Evolutionary conservation across 2,888 invertebrate genomes (phyloP).

Genomic region (Lithophane ornitopus): DNA sequence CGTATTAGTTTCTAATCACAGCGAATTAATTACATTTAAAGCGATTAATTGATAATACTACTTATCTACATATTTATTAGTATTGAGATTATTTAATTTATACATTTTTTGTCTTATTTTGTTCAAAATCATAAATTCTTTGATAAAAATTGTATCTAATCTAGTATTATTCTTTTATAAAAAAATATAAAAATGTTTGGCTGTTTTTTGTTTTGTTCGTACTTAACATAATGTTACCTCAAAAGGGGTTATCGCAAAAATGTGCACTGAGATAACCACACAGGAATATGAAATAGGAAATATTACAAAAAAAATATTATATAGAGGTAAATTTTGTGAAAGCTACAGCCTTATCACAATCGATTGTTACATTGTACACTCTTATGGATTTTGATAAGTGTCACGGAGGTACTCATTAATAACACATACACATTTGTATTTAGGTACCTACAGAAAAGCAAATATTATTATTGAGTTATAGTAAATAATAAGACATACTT

Average conservation of each 20-base stretch:
- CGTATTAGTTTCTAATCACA: background rate
- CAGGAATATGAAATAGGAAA: background rate
- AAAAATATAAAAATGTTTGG: background rate
- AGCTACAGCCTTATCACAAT: constrained; percentile 7
- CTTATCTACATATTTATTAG: background rate
- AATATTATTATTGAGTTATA: background rate
- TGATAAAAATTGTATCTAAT: constrained; percentile 11
- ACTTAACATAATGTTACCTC: background rate
- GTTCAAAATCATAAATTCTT: background rate
- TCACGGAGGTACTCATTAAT: background rate
- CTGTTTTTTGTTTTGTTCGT: background rate
- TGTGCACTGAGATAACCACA: background rate
- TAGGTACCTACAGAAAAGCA: background rate
- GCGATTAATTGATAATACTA: constrained; percentile 5
- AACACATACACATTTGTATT: background rate
- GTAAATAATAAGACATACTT: background rate
- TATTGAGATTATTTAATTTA: background rate
- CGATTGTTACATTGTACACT: background rate
- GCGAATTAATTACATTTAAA: background rate
- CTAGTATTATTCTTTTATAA: constrained; percentile 5
- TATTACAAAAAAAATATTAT: background rate
- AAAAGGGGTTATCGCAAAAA: constrained; percentile 2
- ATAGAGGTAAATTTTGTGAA: constrained; percentile 8
- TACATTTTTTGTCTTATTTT: constrained; percentile 4
- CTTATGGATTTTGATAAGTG: background rate